These are phyloP conservation scores for Phaethon lepturus DNA, from an alignment of 2,113 vertebrate species.

Conservation along the genomic window DNA sequence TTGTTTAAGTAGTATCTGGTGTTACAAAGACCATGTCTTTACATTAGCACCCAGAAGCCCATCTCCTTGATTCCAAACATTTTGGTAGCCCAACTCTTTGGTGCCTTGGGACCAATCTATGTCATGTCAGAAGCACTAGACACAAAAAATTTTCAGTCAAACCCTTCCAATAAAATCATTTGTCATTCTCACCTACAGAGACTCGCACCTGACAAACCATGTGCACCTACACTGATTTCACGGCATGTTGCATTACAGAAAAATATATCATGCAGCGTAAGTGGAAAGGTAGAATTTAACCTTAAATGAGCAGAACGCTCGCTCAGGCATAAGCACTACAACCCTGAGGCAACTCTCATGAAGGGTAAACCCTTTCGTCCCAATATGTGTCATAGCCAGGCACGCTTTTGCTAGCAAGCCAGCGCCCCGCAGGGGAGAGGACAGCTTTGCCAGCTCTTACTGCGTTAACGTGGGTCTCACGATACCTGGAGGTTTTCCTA, in stretches of 20 bases:
- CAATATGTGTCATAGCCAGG: not conserved
- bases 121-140: not conserved
- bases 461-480: fast-evolving
- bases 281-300: not conserved
- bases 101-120: not conserved
- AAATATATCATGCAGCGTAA: not conserved
- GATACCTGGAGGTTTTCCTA: not conserved
- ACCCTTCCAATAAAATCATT: not conserved
- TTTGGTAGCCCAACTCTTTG: not conserved
- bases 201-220: not conserved
- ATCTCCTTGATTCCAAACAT: not conserved
- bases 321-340: not conserved
- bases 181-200: not conserved
- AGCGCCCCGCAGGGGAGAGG: fast-evolving
- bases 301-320: not conserved
- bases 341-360: not conserved
- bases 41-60: not conserved
- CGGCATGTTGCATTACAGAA: not conserved
- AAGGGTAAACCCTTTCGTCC: not conserved
- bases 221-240: not conserved
- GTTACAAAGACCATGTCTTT: not conserved
- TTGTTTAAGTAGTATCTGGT: not conserved
- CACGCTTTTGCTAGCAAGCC: not conserved
- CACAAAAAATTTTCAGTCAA: not conserved
- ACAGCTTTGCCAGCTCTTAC: not conserved